A percentile compares a stretch with the other conserved stretches of the same genome.
Conservation (phyloP, 2,113 vertebrate species). For the Pterophyllum scalare region DNA sequence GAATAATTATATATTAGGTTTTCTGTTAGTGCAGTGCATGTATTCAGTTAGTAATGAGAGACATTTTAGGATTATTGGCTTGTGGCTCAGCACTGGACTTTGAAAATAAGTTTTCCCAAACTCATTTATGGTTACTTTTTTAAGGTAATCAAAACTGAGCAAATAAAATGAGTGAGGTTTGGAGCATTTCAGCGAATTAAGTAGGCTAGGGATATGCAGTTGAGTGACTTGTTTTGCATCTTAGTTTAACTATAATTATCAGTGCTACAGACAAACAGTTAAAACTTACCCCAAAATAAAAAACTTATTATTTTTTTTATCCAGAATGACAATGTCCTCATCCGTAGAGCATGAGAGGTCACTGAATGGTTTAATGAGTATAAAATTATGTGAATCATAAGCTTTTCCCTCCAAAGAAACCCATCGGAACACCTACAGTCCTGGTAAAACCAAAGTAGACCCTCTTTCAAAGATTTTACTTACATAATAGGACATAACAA, state of each 20-base stretch:
- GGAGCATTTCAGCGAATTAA: background rate
- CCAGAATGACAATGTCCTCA: no score
- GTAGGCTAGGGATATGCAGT: background rate
- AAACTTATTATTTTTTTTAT: background rate
- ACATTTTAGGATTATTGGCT: background rate
- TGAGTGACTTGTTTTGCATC: background rate
- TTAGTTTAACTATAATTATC: background rate
- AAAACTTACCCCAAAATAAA: background rate
- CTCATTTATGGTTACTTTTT: background rate
- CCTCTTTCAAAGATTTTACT: no score
- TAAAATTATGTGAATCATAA: no score
- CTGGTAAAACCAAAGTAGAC: no score
- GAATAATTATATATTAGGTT: background rate
- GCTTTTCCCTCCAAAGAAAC: no score
- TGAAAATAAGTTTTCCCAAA: background rate
- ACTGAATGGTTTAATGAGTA: no score
- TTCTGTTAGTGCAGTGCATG: background rate
- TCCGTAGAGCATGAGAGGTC: no score
- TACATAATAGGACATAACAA: no score
- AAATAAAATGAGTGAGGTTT: background rate
- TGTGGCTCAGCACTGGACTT: background rate
- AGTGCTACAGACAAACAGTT: background rate
- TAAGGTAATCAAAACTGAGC: slow-evolving; percentile 1
- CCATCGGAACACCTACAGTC: no score
- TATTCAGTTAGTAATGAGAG: background rate